phyloP scores from a whole-genome alignment of 2,113 vertebrate species.

The Okapia johnstoni region DNA sequence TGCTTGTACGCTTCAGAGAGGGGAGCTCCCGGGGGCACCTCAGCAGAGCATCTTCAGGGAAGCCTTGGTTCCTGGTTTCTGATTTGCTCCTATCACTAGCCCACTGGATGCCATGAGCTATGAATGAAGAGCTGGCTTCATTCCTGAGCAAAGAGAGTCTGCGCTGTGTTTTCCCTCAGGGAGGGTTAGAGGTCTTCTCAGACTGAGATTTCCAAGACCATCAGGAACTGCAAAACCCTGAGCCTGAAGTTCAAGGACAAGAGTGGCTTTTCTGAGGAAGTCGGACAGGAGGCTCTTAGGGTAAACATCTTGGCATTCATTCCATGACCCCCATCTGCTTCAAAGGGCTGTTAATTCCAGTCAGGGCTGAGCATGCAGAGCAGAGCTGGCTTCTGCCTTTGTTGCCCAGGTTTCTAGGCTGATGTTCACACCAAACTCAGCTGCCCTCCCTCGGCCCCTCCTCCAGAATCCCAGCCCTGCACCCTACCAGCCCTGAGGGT shows the following conservation, averaged over 20 bases:
- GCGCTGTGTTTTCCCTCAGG: constrained; percentile 45
- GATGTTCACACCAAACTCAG: not conserved
- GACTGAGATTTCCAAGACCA: not conserved
- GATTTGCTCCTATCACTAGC: not conserved
- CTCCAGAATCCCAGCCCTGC: not conserved
- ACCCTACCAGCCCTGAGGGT: not conserved
- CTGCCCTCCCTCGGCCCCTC: not conserved
- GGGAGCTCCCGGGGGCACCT: not conserved
- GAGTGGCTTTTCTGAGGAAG: constrained; percentile 50
- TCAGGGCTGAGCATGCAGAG: not conserved
- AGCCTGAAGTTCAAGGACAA: constrained; percentile 63
- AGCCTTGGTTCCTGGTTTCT: not conserved
- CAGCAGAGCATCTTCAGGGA: constrained; percentile 24
- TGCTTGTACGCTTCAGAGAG: not conserved
- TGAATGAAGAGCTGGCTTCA: constrained; percentile 28
- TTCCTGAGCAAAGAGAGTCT: constrained; percentile 4
- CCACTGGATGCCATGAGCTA: not conserved
- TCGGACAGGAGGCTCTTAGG: constrained; percentile 58
- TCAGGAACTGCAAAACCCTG: constrained; percentile 47
- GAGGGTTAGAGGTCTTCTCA: constrained; percentile 32
- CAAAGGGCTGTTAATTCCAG: constrained; percentile 61
- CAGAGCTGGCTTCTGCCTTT: not conserved
- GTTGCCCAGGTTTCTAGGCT: not conserved
- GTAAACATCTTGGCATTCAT: constrained; percentile 60
- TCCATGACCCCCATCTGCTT: constrained; percentile 59